Conservation (phyloP, 2,113 vertebrate species). For the Halcyon malimbica region DNA sequence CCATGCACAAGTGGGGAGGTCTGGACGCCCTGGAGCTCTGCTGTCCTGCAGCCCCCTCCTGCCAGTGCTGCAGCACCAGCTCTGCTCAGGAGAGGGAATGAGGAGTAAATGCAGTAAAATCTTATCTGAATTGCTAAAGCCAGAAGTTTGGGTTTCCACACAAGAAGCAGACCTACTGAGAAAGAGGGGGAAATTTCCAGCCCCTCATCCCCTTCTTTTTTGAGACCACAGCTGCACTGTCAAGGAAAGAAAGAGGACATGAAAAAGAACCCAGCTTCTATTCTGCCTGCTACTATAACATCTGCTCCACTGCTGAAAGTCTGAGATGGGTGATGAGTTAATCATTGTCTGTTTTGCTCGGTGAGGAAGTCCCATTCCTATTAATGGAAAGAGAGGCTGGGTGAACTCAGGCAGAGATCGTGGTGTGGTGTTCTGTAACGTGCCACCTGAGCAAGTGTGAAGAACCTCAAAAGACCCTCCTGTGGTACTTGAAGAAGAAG, state of each 20-base stretch:
- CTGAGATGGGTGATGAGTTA: background rate
- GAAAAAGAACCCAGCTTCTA: rapidly evolving
- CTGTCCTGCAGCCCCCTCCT: background rate
- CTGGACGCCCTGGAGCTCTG: background rate
- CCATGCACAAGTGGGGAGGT: background rate
- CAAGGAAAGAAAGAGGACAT: background rate
- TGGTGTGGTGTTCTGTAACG: background rate
- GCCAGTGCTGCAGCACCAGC: background rate
- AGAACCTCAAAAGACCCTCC: background rate
- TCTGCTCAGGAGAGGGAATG: background rate
- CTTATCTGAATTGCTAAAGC: background rate
- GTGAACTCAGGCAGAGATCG: background rate
- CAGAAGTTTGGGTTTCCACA: background rate
- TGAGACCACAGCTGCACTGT: background rate
- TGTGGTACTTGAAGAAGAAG: background rate
- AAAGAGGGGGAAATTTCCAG: background rate
- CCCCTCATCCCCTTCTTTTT: background rate
- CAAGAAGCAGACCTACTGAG: background rate
- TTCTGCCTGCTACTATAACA: background rate
- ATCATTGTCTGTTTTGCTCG: background rate
- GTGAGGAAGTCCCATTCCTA: background rate
- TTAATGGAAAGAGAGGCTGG: background rate
- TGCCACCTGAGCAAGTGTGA: rapidly evolving
- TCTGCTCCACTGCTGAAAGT: background rate
- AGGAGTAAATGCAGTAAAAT: background rate